phyloP scores from a whole-genome alignment of 2,888 invertebrate genomes.

The Campopleginae sp. region DNA sequence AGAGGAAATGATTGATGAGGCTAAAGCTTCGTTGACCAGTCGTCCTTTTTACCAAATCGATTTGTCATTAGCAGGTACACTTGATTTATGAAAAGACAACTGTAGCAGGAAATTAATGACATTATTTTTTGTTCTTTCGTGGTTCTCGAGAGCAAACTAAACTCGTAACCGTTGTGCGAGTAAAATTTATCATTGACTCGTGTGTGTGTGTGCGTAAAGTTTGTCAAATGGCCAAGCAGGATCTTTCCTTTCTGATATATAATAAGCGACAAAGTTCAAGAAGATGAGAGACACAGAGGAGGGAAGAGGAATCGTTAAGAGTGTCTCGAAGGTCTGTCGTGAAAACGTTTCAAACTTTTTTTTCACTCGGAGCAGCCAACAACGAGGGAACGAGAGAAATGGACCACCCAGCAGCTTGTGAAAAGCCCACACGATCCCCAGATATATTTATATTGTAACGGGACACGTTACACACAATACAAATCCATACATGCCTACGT shows the following conservation, averaged over 20 bases:
- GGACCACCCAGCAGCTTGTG: slow-evolving; percentile 56
- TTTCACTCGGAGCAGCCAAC: slow-evolving; percentile 1
- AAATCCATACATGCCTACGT: not conserved
- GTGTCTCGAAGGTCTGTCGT: slow-evolving; percentile 18
- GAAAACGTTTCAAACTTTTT: slow-evolving; percentile 27
- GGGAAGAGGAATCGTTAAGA: slow-evolving; percentile 18
- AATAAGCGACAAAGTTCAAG: slow-evolving; percentile 55
- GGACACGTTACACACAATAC: not conserved
- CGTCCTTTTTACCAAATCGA: not conserved
- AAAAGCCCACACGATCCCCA: slow-evolving; percentile 32
- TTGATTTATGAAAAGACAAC: slow-evolving; percentile 25
- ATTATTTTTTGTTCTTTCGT: not conserved
- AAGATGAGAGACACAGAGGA: slow-evolving; percentile 19
- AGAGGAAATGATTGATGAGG: not conserved
- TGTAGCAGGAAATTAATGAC: slow-evolving; percentile 12
- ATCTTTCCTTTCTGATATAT: slow-evolving; percentile 10
- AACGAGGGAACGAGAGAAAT: not conserved
- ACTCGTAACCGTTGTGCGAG: slow-evolving; percentile 2
- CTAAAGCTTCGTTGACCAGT: not conserved
- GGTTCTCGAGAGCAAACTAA: slow-evolving; percentile 4
- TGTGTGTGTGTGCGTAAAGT: slow-evolving; percentile 15
- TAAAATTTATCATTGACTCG: slow-evolving; percentile 27
- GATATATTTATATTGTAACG: slow-evolving; percentile 16
- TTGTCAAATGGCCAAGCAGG: not conserved
- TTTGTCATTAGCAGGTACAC: slow-evolving; percentile 15